Conservation (phyloP, 2,797 vertebrate genomes). For the Urophycis tenuis region DNA sequence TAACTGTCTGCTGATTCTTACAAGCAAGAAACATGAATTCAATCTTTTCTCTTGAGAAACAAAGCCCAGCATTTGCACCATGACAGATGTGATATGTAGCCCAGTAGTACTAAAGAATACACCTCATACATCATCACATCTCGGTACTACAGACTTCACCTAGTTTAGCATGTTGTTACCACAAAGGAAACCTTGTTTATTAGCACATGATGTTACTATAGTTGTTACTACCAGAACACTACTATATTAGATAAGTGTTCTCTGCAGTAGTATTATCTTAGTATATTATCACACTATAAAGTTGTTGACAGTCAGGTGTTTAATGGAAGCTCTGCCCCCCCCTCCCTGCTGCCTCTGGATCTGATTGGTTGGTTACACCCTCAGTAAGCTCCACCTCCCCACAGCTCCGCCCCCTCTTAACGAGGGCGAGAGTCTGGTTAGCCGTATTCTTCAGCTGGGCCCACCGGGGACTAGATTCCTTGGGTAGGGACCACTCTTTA, state of each 20-base stretch:
- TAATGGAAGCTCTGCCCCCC: not conserved
- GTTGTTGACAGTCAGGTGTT: not conserved
- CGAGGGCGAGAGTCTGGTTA: constrained; percentile 99
- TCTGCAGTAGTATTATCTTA: too few species aligned
- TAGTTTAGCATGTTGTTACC: too few species aligned
- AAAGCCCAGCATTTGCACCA: constrained; percentile 36
- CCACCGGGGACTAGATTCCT: constrained; percentile 99
- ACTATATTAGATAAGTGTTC: too few species aligned
- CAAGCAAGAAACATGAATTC: constrained; percentile 6
- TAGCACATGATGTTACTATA: too few species aligned
- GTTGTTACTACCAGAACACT: too few species aligned
- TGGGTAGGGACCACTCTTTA: constrained; percentile 84
- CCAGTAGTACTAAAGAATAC: not conserved
- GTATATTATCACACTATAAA: not conserved
- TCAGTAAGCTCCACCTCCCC: constrained; percentile 99
- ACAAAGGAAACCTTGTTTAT: not conserved
- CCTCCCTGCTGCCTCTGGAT: constrained; percentile 82
- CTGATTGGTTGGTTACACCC: constrained; percentile 34
- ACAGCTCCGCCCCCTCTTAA: constrained; percentile 98
- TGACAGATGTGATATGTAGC: constrained; percentile 64
- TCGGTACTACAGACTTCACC: not conserved
- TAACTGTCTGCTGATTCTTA: constrained; percentile 17
- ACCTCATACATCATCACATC: not conserved
- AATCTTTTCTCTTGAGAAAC: too few species aligned
- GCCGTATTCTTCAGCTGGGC: constrained; percentile 99